These are phyloP conservation scores for Turritopsis rubra DNA, from an alignment of 30 jellyfish, hydroid and myxozoan genomes.

Conservation along the genomic window DNA sequence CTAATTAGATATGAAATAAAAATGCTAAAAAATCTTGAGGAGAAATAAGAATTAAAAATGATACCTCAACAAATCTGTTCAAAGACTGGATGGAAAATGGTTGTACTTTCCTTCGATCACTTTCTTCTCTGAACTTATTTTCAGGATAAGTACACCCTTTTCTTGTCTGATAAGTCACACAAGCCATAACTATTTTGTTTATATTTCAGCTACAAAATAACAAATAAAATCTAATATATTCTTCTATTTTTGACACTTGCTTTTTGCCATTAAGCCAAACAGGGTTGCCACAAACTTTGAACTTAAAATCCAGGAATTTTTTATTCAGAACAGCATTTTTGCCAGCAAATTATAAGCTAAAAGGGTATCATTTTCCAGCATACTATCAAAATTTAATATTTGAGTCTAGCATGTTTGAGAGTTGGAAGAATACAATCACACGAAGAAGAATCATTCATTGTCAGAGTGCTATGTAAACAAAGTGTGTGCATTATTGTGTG, in stretches of 20 bases:
- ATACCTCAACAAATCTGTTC: slow-evolving; percentile 23
- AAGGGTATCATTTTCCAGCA: no score
- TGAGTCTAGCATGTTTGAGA: no score
- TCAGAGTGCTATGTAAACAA: no score
- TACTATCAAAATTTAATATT: no score
- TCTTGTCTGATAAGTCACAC: neutral
- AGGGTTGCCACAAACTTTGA: no score
- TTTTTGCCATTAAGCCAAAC: neutral
- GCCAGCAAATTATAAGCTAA: no score
- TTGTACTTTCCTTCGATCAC: slow-evolving; percentile 3
- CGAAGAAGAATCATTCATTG: no score
- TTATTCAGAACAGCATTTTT: no score
- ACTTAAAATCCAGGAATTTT: no score
- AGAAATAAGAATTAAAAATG: neutral
- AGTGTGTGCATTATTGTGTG: no score
- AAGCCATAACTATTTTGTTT: neutral
- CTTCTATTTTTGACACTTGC: neutral
- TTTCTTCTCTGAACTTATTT: neutral
- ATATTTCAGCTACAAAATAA: neutral
- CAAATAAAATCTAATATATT: no score
- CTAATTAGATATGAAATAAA: neutral
- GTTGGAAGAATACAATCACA: no score
- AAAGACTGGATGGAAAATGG: slow-evolving; percentile 28
- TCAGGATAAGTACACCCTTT: neutral
- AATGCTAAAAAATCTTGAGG: neutral